Percentiles rank a stretch among this genome's conserved stretches.
Conservation (phyloP, 2,888 invertebrate species). For the Timandra comae region DNA sequence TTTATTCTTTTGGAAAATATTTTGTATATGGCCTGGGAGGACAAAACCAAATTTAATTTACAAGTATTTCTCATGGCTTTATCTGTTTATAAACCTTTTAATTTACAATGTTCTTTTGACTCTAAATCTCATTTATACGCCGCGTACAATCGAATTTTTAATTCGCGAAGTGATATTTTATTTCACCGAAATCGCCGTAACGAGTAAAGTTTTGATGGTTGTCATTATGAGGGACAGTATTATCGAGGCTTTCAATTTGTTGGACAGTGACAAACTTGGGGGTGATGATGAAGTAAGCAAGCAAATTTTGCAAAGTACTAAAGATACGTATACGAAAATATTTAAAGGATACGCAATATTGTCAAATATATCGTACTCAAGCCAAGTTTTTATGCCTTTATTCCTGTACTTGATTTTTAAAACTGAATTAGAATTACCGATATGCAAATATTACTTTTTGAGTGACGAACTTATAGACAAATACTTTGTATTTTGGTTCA, state of each 20-base stretch:
- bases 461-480: slow-evolving; percentile 33
- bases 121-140: slow-evolving; percentile 46
- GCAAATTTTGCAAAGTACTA: slow-evolving; percentile 29
- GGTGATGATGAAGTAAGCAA: slow-evolving; percentile 32
- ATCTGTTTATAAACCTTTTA: slow-evolving; percentile 33
- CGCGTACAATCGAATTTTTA: slow-evolving; percentile 43
- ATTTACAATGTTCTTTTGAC: slow-evolving; percentile 44
- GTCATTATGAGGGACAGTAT: slow-evolving; percentile 40
- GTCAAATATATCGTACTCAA: slow-evolving; percentile 34
- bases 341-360: slow-evolving; percentile 31
- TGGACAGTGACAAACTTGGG: slow-evolving; percentile 43
- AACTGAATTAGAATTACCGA: slow-evolving; percentile 39
- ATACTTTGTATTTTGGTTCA: slow-evolving; percentile 39
- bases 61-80: slow-evolving; percentile 40
- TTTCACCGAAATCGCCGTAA: slow-evolving; percentile 43
- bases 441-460: slow-evolving; percentile 58
- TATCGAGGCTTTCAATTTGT: slow-evolving; percentile 34
- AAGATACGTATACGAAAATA: slow-evolving; percentile 29
- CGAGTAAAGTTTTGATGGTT: slow-evolving; percentile 46
- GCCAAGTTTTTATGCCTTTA: slow-evolving; percentile 36
- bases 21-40: slow-evolving; percentile 48
- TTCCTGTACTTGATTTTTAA: slow-evolving; percentile 32
- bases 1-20: slow-evolving; percentile 38
- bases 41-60: slow-evolving; percentile 30
- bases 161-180: slow-evolving; percentile 52